Base-by-base conservation (phyloP, 2,888 invertebrate genomes). In the Micoletzkya japonica region DNA sequence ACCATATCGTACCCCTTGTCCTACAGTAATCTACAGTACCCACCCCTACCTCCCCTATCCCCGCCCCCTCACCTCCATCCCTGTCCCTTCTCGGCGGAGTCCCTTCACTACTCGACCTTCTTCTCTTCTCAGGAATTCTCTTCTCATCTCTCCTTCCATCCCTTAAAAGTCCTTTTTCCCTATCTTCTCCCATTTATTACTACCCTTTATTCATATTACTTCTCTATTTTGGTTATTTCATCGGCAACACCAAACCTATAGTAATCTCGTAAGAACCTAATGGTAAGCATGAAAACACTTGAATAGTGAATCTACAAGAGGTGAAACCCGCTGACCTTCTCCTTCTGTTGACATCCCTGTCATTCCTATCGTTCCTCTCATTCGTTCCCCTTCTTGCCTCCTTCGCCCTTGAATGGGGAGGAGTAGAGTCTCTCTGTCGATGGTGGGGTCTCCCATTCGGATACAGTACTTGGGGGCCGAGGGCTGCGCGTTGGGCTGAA, bases 391-490 rank as follows among this genome's bases (percentile, higher is more conserved):
- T 54, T 54, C 10, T 17, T 26, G 56, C 24, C 56, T 26, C 24
- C n/a, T n/a, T n/a, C n/a, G n/a, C n/a, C n/a, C n/a, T n/a, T n/a
- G n/a, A n/a, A n/a, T n/a, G n/a, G n/a, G n/a, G n/a, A n/a, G n/a
- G n/a, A n/a, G n/a, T n/a, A n/a, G n/a, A n/a, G n/a, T n/a, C n/a
- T n/a, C n/a, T 20, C 39, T 37, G 54, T 54, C 24, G 44, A 10
- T 52, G 17, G 37, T 56, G 14, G 32, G 68, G 68, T 24, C 68
- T 57, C 20, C 68, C 68, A 58, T 68, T 58, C 57, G 68, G 68
- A n/a, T 68, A 68, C 30, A 68, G 52, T 26, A 50, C 52, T 28
- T 68, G 68, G 20, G 68, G 68, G n/a, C 68, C 68, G 49, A 68
- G 68, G 2, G 32, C 57, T 57, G 68, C 39, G 37, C 54, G 58